Percentiles rank a stretch among this genome's conserved stretches.
phyloP scores from a whole-genome alignment of 2,888 invertebrate genomes.

The Horisme vitalbata region DNA sequence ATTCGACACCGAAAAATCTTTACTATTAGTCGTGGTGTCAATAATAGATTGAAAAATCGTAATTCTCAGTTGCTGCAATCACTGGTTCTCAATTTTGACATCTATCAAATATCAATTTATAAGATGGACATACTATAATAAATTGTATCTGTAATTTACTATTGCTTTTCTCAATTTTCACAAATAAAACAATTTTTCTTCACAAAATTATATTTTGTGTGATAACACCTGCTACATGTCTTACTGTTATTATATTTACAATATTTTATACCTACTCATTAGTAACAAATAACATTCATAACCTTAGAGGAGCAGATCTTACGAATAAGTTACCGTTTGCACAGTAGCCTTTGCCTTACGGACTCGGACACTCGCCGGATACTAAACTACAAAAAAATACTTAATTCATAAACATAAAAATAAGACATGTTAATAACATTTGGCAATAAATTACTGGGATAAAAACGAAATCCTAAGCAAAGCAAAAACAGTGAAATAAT shows the following conservation, averaged over 20 bases:
- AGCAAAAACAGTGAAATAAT: conserved; percentile 61
- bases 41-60: no score
- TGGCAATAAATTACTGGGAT: conserved; percentile 82
- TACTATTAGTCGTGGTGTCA: no score
- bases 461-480: conserved; percentile 71
- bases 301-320: conserved; percentile 81
- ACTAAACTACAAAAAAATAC: conserved; percentile 53
- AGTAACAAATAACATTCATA: conserved; percentile 83
- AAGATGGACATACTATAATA: no score
- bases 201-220: conserved; percentile 85
- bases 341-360: conserved; percentile 26
- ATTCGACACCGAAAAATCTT: no score
- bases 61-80: no score
- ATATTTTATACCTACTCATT: conserved; percentile 82
- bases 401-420: conserved; percentile 53
- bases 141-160: no score
- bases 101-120: no score
- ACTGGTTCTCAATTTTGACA: no score
- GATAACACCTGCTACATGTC: conserved; percentile 83
- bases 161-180: not conserved
- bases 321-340: conserved; percentile 57
- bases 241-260: conserved; percentile 79
- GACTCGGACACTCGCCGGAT: conserved; percentile 26
- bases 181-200: conserved; percentile 56
- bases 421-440: conserved; percentile 75